Evolutionary conservation across 2,888 invertebrate species (phyloP).

Genomic region (Raillietiella orientalis): DNA sequence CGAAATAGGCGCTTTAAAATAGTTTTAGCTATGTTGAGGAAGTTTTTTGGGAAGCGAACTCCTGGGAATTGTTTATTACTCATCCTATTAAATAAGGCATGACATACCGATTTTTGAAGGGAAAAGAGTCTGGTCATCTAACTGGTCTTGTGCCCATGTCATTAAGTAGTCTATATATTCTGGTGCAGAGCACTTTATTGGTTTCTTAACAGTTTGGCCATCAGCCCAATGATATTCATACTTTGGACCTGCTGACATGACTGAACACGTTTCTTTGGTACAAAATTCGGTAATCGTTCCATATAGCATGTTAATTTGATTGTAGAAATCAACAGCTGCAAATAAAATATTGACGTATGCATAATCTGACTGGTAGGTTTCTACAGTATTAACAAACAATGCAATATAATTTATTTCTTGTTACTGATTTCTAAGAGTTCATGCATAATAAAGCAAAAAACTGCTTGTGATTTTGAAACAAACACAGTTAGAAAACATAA

Average conservation of each 20-base stretch:
- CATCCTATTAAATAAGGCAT: background rate
- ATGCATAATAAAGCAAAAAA: no score
- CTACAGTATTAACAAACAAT: background rate
- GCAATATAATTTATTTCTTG: no score
- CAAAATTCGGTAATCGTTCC: constrained; percentile 99
- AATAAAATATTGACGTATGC: constrained; percentile 9
- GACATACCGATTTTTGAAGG: constrained; percentile 71
- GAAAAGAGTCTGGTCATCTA: constrained; percentile 91
- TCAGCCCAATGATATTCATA: constrained; percentile 99
- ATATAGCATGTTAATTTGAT: constrained; percentile 98
- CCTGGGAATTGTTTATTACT: constrained; percentile 18
- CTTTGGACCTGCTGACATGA: constrained; percentile 92
- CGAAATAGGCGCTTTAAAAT: constrained; percentile 90
- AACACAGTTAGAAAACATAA: no score
- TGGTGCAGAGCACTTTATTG: constrained; percentile 93
- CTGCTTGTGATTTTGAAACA: no score
- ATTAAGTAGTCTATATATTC: constrained; percentile 97
- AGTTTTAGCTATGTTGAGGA: constrained; percentile 81
- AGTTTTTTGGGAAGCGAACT: constrained; percentile 93
- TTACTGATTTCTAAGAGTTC: no score
- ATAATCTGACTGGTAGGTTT: constrained; percentile 1
- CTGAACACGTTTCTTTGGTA: constrained; percentile 79
- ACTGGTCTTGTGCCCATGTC: constrained; percentile 98
- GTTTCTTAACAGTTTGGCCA: constrained; percentile 87
- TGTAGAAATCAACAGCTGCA: constrained; percentile 95